Base-by-base conservation (phyloP, 1,140 invertebrate genomes). In the Sycophila sp. region DNA sequence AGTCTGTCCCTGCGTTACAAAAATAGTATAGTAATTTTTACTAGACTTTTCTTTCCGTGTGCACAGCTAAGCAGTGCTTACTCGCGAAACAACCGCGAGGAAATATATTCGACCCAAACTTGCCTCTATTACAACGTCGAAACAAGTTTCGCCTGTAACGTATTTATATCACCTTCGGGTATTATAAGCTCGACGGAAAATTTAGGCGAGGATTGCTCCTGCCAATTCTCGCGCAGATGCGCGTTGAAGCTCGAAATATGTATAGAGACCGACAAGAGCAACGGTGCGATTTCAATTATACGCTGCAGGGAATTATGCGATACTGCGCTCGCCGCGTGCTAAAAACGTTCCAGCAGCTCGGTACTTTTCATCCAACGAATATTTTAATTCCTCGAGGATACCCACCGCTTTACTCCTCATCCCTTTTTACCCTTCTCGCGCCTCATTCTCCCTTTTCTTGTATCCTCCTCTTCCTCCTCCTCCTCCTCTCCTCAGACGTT, bases 291-390 rank as follows among this genome's bases (percentile, higher is more conserved):
- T 53, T 30, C 49, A 53, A 53, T 53, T 53, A 53, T 30, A 30
- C 26, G 49, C 13, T 26, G 8, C 17, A 5, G 53, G 28, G 56
- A 60, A 60, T 60, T 40, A 42, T 60, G n/a, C 38, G 19, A 40
- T 24, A 60, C 22, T 24, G 19, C 36, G 10, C 32, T 13, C 11
- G 38, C 19, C 36, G 10, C 32, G 15, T 5, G 38, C 19, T 19
- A 42, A 19, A 60, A 42, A 42, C 36, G 32, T 26, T 26, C 19
- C 19, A 13, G 6, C 19, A 10, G 34, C 4, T 19, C n/a, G 22
- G 56, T 42, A 40, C 42, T 60, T 60, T 60, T 56, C 53, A 56
- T 34, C 30, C 30, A 19, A 19, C 24, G 56, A 40, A 60, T 60
- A 60, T 60, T 60, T 60, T 40, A 60, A 60, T 60, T 60, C 56